These are phyloP conservation scores for Mesoclemmys tuberculata DNA, from an alignment of 2,113 vertebrate genomes.

Conservation along the genomic window DNA sequence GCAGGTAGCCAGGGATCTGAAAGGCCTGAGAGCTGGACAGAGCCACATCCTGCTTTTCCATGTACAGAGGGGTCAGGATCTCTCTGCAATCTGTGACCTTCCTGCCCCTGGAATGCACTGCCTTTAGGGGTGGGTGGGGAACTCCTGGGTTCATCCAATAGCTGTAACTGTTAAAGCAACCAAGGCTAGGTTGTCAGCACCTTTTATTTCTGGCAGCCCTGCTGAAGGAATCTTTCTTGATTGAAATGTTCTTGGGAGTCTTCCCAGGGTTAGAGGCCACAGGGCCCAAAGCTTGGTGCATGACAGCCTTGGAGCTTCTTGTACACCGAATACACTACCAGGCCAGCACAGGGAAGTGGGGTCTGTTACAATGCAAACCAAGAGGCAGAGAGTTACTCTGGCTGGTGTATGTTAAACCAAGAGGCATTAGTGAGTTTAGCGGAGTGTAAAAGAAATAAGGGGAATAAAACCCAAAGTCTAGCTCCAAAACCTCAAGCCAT, in stretches of 20 bases:
- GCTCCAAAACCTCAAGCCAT: background rate
- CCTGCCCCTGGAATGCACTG: background rate
- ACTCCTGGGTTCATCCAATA: background rate
- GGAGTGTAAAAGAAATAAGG: background rate
- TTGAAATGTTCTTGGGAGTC: background rate
- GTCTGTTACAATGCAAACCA: background rate
- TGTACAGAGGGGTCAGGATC: background rate
- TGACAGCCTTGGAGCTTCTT: background rate
- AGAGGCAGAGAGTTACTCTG: background rate
- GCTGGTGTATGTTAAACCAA: background rate
- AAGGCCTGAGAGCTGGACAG: background rate
- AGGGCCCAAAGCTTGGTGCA: background rate
- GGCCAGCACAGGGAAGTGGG: background rate
- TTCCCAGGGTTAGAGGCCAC: background rate
- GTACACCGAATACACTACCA: background rate
- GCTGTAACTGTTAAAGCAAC: background rate
- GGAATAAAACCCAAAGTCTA: background rate
- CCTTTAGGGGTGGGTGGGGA: background rate
- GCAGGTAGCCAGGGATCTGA: background rate
- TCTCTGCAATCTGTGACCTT: background rate
- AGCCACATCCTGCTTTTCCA: background rate
- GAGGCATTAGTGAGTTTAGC: background rate
- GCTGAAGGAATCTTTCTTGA: background rate
- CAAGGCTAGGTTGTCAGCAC: background rate
- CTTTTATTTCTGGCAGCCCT: background rate